Conservation (phyloP, 2,113 vertebrate genomes). For the Pluvialis apricaria region DNA sequence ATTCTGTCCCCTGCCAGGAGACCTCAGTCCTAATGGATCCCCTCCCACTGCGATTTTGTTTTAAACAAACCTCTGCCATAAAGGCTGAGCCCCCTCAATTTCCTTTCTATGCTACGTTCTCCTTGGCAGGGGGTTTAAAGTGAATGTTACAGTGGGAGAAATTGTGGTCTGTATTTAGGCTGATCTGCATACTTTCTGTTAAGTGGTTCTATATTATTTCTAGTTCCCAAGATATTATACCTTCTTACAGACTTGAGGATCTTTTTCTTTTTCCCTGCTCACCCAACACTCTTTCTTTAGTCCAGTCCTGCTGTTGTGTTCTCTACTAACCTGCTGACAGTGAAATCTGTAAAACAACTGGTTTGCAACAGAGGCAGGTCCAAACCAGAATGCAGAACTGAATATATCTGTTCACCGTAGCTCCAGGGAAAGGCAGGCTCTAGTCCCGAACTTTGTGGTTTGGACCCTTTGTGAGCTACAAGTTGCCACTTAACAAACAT, state of each 20-base stretch:
- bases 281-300: background rate
- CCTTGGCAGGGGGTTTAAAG: background rate
- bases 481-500: background rate
- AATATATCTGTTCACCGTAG: background rate
- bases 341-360: background rate
- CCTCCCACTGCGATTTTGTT: conserved; percentile 49
- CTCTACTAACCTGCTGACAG: background rate
- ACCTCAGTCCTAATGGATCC: conserved; percentile 47
- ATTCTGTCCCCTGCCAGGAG: conserved; percentile 28
- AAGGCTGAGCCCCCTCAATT: conserved; percentile 47
- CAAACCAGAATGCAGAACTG: background rate
- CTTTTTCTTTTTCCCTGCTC: background rate
- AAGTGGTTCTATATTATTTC: background rate
- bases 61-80: conserved; percentile 31
- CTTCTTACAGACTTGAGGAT: background rate
- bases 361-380: background rate
- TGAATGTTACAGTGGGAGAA: background rate
- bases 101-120: background rate
- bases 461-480: background rate
- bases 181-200: background rate
- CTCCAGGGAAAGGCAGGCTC: background rate
- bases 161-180: background rate
- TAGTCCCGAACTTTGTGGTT: background rate
- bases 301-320: background rate
- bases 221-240: background rate